Percentiles rank a stretch among this genome's conserved stretches.
phyloP scores from a whole-genome alignment of 2,113 vertebrate genomes.

The Stomatorhinus ivindoensis region DNA sequence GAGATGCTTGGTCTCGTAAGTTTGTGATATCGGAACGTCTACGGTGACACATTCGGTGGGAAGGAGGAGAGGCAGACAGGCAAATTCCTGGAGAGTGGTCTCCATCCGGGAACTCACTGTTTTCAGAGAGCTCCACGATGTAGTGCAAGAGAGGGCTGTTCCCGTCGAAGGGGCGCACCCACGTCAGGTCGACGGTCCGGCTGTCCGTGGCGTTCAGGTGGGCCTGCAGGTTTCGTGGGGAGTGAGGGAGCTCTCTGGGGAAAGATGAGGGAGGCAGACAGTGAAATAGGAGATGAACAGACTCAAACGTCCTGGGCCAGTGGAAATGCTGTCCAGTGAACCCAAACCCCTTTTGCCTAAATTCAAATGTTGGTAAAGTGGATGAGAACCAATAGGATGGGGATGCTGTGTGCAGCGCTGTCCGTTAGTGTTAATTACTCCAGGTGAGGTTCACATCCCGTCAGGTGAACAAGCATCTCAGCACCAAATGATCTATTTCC shows the following conservation, averaged over 20 bases:
- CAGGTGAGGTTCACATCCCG: constrained; percentile 21
- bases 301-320: not conserved
- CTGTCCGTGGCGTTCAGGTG: constrained; percentile 66
- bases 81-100: not conserved
- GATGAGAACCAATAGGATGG: not conserved
- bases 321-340: not conserved
- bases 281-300: not conserved
- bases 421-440: constrained; percentile 44
- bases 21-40: not conserved
- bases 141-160: constrained; percentile 89
- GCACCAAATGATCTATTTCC: constrained; percentile 13
- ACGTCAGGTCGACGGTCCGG: constrained; percentile 75
- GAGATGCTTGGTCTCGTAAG: not conserved
- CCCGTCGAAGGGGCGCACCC: constrained; percentile 89
- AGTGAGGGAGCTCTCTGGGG: constrained; percentile 82
- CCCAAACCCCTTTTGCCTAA: not conserved
- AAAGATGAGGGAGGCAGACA: not conserved
- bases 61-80: not conserved
- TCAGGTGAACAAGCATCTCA: not conserved
- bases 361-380: not conserved
- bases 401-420: not conserved
- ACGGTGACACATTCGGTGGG: not conserved
- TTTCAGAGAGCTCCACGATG: constrained; percentile 87
- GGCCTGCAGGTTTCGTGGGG: constrained; percentile 82
- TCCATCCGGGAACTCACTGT: constrained; percentile 65